Evolutionary conservation across 2,888 invertebrate genomes (phyloP).

Genomic region (Taenaris catops): DNA sequence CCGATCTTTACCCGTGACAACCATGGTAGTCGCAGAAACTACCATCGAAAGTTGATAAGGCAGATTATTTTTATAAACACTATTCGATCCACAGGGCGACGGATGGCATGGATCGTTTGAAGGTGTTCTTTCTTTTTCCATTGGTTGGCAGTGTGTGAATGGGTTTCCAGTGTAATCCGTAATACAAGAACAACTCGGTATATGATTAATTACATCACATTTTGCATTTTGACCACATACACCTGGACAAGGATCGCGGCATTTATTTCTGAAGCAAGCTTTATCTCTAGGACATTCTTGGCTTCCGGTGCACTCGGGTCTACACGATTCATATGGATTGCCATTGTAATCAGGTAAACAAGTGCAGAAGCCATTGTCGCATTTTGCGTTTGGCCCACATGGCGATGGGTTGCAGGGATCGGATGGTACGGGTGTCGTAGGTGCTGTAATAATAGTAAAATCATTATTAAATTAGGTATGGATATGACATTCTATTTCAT

Average conservation of each 20-base stretch:
- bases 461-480: too few species aligned
- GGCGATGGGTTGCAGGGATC: slow-evolving; percentile 86
- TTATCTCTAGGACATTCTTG: slow-evolving; percentile 85
- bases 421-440: slow-evolving; percentile 51
- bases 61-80: slow-evolving; percentile 87
- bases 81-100: slow-evolving; percentile 89
- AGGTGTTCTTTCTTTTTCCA: slow-evolving; percentile 37
- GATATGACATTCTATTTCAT: too few species aligned
- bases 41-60: too few species aligned
- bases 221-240: slow-evolving; percentile 87
- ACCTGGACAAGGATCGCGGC: slow-evolving; percentile 86
- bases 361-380: slow-evolving; percentile 83
- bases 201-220: slow-evolving; percentile 87
- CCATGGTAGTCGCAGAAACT: too few species aligned
- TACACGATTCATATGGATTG: slow-evolving; percentile 84
- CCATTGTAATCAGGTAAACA: slow-evolving; percentile 85
- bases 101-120: slow-evolving; percentile 86
- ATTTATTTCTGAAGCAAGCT: slow-evolving; percentile 86
- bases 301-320: slow-evolving; percentile 86
- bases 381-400: slow-evolving; percentile 86
- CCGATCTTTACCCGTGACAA: too few species aligned
- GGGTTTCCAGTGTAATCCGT: slow-evolving; percentile 86
- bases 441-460: slow-evolving; percentile 42
- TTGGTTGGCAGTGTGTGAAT: slow-evolving; percentile 74
- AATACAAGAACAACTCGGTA: slow-evolving; percentile 85